A percentile compares a stretch with the other conserved stretches of the same genome.
Conservation (phyloP, 2,113 vertebrate species). For the Passer domesticus region DNA sequence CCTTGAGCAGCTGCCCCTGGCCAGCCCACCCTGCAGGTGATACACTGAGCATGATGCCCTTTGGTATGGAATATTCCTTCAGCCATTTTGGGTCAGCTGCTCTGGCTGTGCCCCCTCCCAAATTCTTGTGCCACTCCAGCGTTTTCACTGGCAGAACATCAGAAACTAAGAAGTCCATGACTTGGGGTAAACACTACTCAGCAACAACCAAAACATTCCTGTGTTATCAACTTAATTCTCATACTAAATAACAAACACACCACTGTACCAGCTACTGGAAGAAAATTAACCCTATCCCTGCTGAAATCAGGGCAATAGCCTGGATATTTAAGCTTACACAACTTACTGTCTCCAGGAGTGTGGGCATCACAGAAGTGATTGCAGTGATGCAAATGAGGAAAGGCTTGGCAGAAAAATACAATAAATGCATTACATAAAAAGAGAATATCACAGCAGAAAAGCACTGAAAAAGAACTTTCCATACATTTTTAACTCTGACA, state of each 20-base stretch:
- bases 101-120: background rate
- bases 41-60: background rate
- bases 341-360: background rate
- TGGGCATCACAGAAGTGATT: fast-evolving
- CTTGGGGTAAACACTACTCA: background rate
- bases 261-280: background rate
- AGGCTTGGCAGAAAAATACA: background rate
- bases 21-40: background rate
- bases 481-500: background rate
- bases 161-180: background rate
- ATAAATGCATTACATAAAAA: background rate
- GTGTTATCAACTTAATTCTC: background rate
- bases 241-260: background rate
- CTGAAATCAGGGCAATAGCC: background rate
- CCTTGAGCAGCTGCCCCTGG: background rate
- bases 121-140: background rate
- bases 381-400: background rate
- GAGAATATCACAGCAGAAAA: background rate
- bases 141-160: background rate
- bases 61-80: background rate
- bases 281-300: background rate
- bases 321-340: background rate
- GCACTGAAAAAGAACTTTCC: background rate
- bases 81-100: background rate
- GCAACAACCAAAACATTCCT: background rate